Base-by-base conservation (phyloP, 2,888 invertebrate genomes). In the Noctua fimbriata region DNA sequence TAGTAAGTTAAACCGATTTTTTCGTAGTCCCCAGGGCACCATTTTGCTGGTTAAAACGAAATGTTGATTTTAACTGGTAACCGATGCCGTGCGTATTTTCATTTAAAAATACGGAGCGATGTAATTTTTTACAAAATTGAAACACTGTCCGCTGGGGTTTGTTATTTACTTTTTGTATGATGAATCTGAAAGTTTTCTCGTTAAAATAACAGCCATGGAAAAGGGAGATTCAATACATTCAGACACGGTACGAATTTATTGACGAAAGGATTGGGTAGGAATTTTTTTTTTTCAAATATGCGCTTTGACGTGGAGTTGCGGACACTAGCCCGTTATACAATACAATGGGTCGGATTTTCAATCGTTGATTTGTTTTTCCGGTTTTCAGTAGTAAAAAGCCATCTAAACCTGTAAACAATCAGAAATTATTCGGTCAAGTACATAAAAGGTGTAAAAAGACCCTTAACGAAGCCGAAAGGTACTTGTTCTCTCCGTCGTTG, bases 1-100 rank as follows among this genome's bases (percentile, higher is more conserved):
- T 69, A 67, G 76, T 60, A 75, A 76, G 84, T 78, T 79, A 74
- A 84, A 87, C 87, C 72, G 76, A 69, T 87, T 87, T 83, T 79
- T 78, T 18, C 66, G 21, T 28, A 67, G 70, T 77, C 87, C 82
- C 79, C 60, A 44, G 82, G 89, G 87, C 79, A 78, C 73, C 7
- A 80, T 87, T 86, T 63, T 70, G 67, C 44, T 74, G 71, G 84
- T 83, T 76, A 85, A 73, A 87, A 79, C 44, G 72, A 78, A 79
- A 87, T 75, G 76, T 84, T 84, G 82, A 83, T 79, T 81, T 82
- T 71, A 82, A 85, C 83, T 52, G 73, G 69, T 76, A 75, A 71
- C 21, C 69, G 24, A 70, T 60, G 16, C 44, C 28, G 36, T 67
- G 47, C 32, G 70, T 87, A 79, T 76, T 84, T 79, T 73, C 60